phyloP scores from a whole-genome alignment of 2,888 invertebrate species.

The Gari tellinella region DNA sequence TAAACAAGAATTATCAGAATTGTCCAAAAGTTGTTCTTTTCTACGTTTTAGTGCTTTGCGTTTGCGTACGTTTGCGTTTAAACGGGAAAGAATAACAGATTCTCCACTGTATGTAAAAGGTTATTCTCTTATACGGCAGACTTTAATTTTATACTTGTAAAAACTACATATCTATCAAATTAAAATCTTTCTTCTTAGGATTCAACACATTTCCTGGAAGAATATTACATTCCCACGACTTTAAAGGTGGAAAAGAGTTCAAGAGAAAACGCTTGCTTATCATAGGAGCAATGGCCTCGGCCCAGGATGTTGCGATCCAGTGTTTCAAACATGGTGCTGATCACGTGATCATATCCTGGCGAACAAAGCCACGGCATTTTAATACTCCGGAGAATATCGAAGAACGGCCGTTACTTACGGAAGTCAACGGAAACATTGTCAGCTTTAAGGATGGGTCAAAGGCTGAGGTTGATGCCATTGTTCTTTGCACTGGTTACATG shows the following conservation, averaged over 20 bases:
- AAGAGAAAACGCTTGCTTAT: slow-evolving; percentile 32
- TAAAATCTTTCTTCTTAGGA: neutral
- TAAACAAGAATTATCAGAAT: too few relatives aligned
- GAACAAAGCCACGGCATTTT: slow-evolving; percentile 40
- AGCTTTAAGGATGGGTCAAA: slow-evolving; percentile 35
- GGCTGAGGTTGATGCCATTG: slow-evolving; percentile 24
- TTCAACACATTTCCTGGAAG: slow-evolving; percentile 4
- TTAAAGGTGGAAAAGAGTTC: slow-evolving; percentile 34
- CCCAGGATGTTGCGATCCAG: slow-evolving; percentile 45
- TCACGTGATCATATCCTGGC: slow-evolving; percentile 16
- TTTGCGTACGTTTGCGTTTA: too few relatives aligned
- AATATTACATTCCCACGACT: slow-evolving; percentile 28
- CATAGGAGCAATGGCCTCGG: slow-evolving; percentile 44
- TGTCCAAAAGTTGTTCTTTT: too few relatives aligned
- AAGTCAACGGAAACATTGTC: slow-evolving; percentile 12
- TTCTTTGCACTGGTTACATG: slow-evolving; percentile 45
- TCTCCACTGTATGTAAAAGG: too few relatives aligned
- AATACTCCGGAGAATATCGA: slow-evolving; percentile 46
- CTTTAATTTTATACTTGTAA: neutral
- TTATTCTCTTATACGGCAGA: too few relatives aligned
- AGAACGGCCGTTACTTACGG: slow-evolving; percentile 32
- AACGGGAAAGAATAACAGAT: too few relatives aligned
- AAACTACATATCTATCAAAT: neutral
- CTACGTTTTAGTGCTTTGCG: too few relatives aligned
- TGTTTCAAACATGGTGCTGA: slow-evolving; percentile 40